Evolutionary conservation across 2,888 invertebrate species (phyloP).

Genomic region (Dasypolia templi): DNA sequence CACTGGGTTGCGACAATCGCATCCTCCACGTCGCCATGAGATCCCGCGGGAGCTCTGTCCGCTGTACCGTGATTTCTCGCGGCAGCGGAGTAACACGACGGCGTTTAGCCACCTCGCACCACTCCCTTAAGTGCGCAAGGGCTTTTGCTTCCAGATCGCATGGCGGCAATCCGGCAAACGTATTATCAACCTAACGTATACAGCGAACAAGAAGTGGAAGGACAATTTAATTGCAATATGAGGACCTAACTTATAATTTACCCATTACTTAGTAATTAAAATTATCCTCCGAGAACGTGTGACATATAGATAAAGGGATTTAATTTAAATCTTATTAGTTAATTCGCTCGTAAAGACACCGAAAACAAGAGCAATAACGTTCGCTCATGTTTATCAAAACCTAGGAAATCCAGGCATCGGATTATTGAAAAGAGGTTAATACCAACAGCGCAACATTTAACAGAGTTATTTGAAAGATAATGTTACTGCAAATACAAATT

Average conservation of each 20-base stretch:
- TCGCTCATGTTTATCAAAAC: constrained; percentile 1
- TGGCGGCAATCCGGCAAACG: too few relatives aligned
- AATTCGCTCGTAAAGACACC: constrained; percentile 40
- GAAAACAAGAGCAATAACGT: constrained; percentile 49
- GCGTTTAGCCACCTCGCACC: too few relatives aligned
- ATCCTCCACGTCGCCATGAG: too few relatives aligned
- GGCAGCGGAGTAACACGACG: too few relatives aligned
- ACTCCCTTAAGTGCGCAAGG: too few relatives aligned
- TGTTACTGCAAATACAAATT: not conserved
- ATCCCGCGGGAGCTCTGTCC: too few relatives aligned
- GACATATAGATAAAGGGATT: constrained; percentile 37
- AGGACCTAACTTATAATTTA: not conserved
- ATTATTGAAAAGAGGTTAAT: not conserved
- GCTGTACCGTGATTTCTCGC: too few relatives aligned
- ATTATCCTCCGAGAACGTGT: constrained; percentile 35
- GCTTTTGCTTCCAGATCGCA: too few relatives aligned
- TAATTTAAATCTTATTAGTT: constrained; percentile 28
- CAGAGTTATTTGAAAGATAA: not conserved
- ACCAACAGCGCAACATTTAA: not conserved
- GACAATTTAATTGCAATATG: too few relatives aligned
- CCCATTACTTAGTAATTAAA: not conserved
- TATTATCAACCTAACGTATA: too few relatives aligned
- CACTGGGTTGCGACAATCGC: too few relatives aligned
- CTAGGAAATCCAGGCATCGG: not conserved
- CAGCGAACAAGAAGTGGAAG: not conserved